Conservation (phyloP, 2,888 invertebrate genomes). For the Teleogryllus oceanicus region DNA sequence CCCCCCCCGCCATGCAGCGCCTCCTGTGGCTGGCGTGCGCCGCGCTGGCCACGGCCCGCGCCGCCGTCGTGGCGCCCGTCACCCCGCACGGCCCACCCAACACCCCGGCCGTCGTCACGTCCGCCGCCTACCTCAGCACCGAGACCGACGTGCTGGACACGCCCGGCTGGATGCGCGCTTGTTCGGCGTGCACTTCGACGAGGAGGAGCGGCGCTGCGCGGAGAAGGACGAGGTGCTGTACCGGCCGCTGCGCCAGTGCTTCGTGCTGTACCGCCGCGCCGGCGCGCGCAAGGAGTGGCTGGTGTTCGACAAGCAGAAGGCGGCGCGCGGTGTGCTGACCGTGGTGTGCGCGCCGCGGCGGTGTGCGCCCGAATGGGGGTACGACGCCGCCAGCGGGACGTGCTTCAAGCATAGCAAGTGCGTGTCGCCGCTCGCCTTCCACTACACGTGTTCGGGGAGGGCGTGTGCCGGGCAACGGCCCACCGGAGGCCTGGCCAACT, state of each 20-base stretch:
- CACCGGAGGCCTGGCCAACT: background rate
- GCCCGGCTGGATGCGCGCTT: background rate
- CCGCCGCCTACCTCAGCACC: background rate
- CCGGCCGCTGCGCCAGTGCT: background rate
- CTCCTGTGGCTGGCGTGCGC: too few relatives aligned
- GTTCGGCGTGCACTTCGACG: background rate
- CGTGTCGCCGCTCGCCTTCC: background rate
- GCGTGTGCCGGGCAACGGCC: background rate
- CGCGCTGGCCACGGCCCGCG: background rate
- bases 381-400: background rate
- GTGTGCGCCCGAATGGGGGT: background rate
- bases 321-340: background rate
- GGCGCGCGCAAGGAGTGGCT: background rate
- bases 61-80: background rate
- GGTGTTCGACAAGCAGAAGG: background rate
- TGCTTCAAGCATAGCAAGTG: background rate
- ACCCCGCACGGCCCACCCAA: background rate
- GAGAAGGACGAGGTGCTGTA: background rate
- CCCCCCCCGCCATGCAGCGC: too few relatives aligned
- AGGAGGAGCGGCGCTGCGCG: background rate
- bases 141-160: background rate
- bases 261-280: background rate
- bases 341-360: background rate
- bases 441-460: constrained; percentile 9
- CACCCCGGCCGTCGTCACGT: background rate